Percentiles rank a stretch among this genome's conserved stretches.
phyloP scores from a whole-genome alignment of 2,113 vertebrate species.

The Calyptommatus sinebrachiatus region DNA sequence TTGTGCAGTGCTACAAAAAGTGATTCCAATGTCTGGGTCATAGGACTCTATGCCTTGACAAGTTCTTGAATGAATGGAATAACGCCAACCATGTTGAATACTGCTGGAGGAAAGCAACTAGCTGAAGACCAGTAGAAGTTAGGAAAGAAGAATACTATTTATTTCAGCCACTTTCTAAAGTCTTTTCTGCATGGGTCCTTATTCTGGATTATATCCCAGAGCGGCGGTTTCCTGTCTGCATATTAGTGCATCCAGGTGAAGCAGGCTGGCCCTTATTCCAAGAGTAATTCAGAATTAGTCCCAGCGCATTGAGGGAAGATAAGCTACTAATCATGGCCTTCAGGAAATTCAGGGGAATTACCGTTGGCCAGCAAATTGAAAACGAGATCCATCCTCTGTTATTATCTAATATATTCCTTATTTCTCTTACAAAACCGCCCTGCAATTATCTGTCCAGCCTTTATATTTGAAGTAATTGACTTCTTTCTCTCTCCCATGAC shows the following conservation, averaged over 20 bases:
- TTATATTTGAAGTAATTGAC: not conserved
- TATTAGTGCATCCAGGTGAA: too few species aligned
- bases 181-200: too few species aligned
- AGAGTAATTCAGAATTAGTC: too few species aligned
- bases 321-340: not conserved
- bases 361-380: not conserved
- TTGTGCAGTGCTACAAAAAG: slow-evolving; percentile 89
- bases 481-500: not conserved
- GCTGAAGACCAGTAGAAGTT: not conserved
- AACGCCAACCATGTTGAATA: not conserved
- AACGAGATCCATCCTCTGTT: not conserved
- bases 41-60: not conserved
- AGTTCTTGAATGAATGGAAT: slow-evolving; percentile 16
- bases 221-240: too few species aligned
- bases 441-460: not conserved
- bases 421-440: not conserved
- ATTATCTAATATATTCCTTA: not conserved
- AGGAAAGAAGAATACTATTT: not conserved
- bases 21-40: slow-evolving; percentile 52
- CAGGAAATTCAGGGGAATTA: not conserved
- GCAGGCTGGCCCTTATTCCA: too few species aligned
- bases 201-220: too few species aligned
- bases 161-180: not conserved
- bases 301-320: not conserved
- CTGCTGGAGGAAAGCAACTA: not conserved